Evolutionary conservation across 2,113 vertebrate species (phyloP), one percentile per base, ranked within the genome.

Genomic region (Myiagra hebetior): DNA sequence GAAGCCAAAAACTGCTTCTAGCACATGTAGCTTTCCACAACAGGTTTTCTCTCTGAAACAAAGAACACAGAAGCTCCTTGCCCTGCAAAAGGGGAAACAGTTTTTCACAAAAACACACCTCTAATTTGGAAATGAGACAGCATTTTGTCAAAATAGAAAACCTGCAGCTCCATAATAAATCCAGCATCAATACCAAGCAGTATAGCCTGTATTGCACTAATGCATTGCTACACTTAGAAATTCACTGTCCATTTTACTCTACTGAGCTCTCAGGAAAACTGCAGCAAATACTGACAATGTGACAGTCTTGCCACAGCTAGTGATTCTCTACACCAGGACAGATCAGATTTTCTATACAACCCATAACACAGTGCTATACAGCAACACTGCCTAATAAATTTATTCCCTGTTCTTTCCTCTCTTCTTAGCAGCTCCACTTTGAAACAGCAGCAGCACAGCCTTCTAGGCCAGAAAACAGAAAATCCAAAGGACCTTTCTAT

Each of bases 21-120:
- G 57, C 21, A 74, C 10, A 23, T 1, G 7, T 1, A 2, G 14
- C 33, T 37, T 68, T 31, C 26, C 11, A 50, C 30, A 19, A 47
- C 3, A 72, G 2, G 13, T 39, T 39, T 63, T 24, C 35, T 26
- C 49, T 69, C 50, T 70, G 47, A 79, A 70, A 81, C 7, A 72
- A 23, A 4, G 6, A 57, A 77, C 10, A 50, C 5, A 53, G 12
- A 74, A 65, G 7, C 6, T 85, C 12, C 24, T 84, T 55, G 30
- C 4, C 27, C 44, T 62, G 11, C 1, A 3, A 81, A 28, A 2
- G 2, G 2, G 2, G 49, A 73, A 56, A 21, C 15, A 80, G 4
- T n/a, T 73, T 92, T 88, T 42, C 1, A 6, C n/a, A 75, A 75
- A 77, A 68, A 37, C 2, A 46, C 22, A 62, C 3, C 15, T 78